These are phyloP conservation scores for Clarias pachynema DNA, from an alignment of 2,797 vertebrate species.

Conservation along the genomic window DNA sequence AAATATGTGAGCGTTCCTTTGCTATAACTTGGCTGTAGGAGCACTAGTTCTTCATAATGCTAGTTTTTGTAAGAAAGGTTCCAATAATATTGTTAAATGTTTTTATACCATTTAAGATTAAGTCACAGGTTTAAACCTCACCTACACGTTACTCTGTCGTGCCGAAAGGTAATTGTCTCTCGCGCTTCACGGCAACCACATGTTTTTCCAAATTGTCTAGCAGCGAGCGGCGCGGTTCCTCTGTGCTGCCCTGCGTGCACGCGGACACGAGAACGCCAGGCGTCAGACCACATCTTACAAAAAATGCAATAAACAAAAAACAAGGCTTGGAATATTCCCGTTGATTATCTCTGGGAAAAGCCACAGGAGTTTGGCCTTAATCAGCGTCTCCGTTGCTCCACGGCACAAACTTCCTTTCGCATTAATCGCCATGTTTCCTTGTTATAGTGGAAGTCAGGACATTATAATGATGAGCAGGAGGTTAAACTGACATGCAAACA, in stretches of 20 bases:
- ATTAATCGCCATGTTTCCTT: not conserved
- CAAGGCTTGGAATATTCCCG: slow-evolving; percentile 15
- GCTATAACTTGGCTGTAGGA: not conserved
- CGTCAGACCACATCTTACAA: slow-evolving; percentile 33
- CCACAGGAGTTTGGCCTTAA: slow-evolving; percentile 27
- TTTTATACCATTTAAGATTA: not conserved
- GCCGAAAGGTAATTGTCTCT: slow-evolving; percentile 10
- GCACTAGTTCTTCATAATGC: not conserved
- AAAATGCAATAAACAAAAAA: slow-evolving; percentile 40
- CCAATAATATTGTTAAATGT: not conserved
- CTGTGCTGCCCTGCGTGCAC: slow-evolving; percentile 25
- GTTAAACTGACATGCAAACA: not conserved
- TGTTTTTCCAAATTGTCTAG: slow-evolving; percentile 45
- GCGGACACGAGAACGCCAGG: slow-evolving; percentile 26
- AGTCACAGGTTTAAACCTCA: not conserved
- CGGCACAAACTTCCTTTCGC: slow-evolving; percentile 15
- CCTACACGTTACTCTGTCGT: not conserved
- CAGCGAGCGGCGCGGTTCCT: slow-evolving; percentile 41
- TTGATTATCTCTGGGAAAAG: slow-evolving; percentile 41
- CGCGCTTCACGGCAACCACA: slow-evolving; percentile 40
- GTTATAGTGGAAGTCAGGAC: not conserved
- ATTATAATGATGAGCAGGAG: not conserved
- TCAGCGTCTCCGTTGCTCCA: slow-evolving; percentile 19
- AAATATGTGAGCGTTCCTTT: not conserved
- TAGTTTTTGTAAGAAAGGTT: not conserved